Conservation (phyloP, 2,888 invertebrate genomes). For the Amphipyra berbera region DNA sequence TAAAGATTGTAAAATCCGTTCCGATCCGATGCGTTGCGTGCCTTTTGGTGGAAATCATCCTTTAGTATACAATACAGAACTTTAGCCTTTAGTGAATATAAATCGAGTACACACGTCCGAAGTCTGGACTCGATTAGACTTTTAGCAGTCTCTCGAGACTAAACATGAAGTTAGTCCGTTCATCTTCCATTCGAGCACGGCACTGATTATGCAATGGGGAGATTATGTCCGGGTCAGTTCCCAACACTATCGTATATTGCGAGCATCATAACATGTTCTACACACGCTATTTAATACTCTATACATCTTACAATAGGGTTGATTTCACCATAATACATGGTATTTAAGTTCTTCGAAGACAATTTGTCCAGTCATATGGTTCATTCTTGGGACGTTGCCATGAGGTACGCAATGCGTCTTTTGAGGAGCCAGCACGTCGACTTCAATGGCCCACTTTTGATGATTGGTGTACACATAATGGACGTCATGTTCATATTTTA, state of each 20-base stretch:
- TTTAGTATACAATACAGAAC: neutral
- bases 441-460: slow-evolving; percentile 32
- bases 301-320: neutral
- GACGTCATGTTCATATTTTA: neutral
- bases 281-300: slow-evolving; percentile 1
- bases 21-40: no score
- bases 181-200: slow-evolving; percentile 5
- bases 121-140: slow-evolving; percentile 34
- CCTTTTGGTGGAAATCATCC: no score
- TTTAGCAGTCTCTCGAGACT: slow-evolving; percentile 29
- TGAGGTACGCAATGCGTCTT: slow-evolving; percentile 52
- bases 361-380: slow-evolving; percentile 41
- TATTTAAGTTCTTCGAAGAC: slow-evolving; percentile 26
- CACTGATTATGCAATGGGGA: slow-evolving; percentile 47
- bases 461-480: slow-evolving; percentile 14
- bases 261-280: neutral
- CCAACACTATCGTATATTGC: slow-evolving; percentile 14
- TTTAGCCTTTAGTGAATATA: slow-evolving; percentile 15
- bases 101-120: slow-evolving; percentile 25
- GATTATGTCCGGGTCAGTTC: slow-evolving; percentile 26
- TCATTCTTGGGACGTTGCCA: slow-evolving; percentile 45
- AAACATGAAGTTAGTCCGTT: slow-evolving; percentile 33
- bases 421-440: slow-evolving; percentile 32
- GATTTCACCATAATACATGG: neutral
- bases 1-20: no score